Base-by-base conservation (phyloP, 1,140 invertebrate genomes). In the Listronotus bonariensis region DNA sequence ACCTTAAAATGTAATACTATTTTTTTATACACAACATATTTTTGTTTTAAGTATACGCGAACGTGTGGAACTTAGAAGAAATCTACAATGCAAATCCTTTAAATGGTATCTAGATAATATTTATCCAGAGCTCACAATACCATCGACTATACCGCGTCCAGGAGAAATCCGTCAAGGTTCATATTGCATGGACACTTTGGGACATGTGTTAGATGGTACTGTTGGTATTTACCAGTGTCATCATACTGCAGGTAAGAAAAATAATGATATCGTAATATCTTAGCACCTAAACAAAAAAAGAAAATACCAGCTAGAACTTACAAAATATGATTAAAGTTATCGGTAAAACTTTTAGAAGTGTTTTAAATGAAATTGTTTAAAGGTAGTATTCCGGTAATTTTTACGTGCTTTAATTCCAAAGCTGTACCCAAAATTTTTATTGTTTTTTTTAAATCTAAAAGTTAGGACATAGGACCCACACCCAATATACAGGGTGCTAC, bases 21-120 rank as follows among this genome's bases (percentile, higher is more conserved):
- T 9, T 56, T 26, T 4, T n/a, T 40, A 54, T 15, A 54, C 6
- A 17, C 18, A n/a, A 11, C 4, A 42, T 32, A 34, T 41, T 34
- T 17, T 75, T 68, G 20, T 69, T 80, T 82, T 57, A 78, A 95
- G 92, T 79, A 92, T 95, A 76, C 88, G 92, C 54, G 92, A 95
- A 73, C 86, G 97, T 58, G 80, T 95, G 61, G 87, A 88, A 36
- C 79, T 99, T 45, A 87, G 94, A 65, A 85, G 92, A 73, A 86
- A 86, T 70, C 82, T 99, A 14, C 84, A 95, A 45, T 99, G 97
- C 80, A 96, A 98, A 77, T 88, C 91, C 9, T 99, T 99, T 82
- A 89, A 91, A 72, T 99, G 97, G 97, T 99, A 97, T 81, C 79
- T 99, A 72, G 87, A 96, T 69, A 92, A 98, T 77, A 95, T 99